Evolutionary conservation across 2,797 vertebrate species (phyloP), one percentile per base, ranked within the genome.

Genomic region (Lagorchestes hirsutus): DNA sequence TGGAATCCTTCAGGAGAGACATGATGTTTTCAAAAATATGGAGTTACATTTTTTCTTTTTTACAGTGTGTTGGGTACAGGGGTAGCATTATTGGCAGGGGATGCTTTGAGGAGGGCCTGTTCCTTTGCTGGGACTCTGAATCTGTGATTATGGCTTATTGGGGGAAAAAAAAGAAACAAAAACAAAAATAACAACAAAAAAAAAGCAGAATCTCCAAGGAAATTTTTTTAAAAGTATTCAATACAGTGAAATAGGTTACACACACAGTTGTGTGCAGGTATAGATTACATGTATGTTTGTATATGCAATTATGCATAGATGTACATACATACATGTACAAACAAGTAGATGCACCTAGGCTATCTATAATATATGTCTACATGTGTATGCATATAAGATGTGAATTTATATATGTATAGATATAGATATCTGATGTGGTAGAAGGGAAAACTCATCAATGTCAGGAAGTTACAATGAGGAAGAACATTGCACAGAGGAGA

Each of bases 31-130:
- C 92, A 14, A 55, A 95, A 95, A 90, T 50, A 93, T 74, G 4
- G 52, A 93, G 90, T 90, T 90, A 55, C 24, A 87, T 91, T 94
- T 95, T 95, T 97, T 94, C 97, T 96, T 54, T 59, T 98, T 11
- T 91, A 97, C 57, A 5, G 57, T 92, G 91, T 67, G 0, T n/a
- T 55, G 93, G 94, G 40, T 59, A 82, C 8, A 1, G 29, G 46
- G 27, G 95, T 92, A 57, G 0, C 74, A 87, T 50, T 87, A 87
- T 24, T 0, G n/a, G 0, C 0, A 13, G 34, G 93, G 67, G 67
- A 54, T 28, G 0, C 91, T 91, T 96, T 90, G 31, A n/a, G 0
- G 90, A 82, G 74, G 94, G 82, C 92, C 54, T 5, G 0, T 0
- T 57, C 54, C 0, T 2, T 96, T 54, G 59, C 52, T 56, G 40